Evolutionary conservation across 2,888 invertebrate species (phyloP).

Genomic region (Mayetiola destructor): DNA sequence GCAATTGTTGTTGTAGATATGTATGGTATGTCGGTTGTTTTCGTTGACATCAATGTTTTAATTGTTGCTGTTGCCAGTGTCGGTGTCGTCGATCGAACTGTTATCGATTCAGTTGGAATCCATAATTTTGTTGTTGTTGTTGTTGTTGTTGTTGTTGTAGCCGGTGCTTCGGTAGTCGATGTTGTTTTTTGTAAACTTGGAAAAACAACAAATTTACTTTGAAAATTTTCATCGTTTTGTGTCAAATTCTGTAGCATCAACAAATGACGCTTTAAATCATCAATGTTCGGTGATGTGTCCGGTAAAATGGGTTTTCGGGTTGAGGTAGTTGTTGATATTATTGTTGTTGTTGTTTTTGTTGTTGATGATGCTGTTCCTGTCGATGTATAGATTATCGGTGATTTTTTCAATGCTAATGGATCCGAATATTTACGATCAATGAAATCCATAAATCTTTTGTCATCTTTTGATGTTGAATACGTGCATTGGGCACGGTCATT

Average conservation of each 20-base stretch:
- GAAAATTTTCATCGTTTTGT: slow-evolving; percentile 32
- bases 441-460: slow-evolving; percentile 17
- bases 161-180: slow-evolving; percentile 18
- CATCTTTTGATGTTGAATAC: slow-evolving; percentile 30
- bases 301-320: slow-evolving; percentile 20
- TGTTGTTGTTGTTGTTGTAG: slow-evolving; percentile 14
- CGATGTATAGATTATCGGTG: too few species aligned
- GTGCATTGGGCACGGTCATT: slow-evolving; percentile 25
- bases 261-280: slow-evolving; percentile 34
- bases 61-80: neutral
- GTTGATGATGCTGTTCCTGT: neutral
- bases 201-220: slow-evolving; percentile 35
- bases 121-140: slow-evolving; percentile 3
- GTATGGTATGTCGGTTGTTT: neutral
- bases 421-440: slow-evolving; percentile 33
- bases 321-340: slow-evolving; percentile 20
- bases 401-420: slow-evolving; percentile 34
- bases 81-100: neutral
- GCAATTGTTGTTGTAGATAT: neutral
- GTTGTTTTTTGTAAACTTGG: slow-evolving; percentile 29
- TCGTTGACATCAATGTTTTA: neutral
- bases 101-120: neutral
- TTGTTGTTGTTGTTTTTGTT: slow-evolving; percentile 19
- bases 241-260: slow-evolving; percentile 33
- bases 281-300: slow-evolving; percentile 31